Evolutionary conservation across 2,797 vertebrate genomes (phyloP), one percentile per base, ranked within the genome.

Genomic region (Eupleurogrammus muticus): DNA sequence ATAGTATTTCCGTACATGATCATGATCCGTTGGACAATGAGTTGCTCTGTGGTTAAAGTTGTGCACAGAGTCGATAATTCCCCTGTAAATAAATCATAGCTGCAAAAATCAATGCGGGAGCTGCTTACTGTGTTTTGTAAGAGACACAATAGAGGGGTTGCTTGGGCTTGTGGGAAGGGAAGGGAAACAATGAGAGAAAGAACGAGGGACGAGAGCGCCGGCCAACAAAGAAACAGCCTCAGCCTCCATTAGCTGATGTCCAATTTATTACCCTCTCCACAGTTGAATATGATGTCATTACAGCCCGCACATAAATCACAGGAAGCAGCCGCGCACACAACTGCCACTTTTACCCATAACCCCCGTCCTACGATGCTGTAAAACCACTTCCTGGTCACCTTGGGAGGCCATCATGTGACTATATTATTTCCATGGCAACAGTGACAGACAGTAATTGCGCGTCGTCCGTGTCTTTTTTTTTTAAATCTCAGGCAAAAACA

Each of bases 381-480:
- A 90, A 90, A 80, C 42, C 73, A 89, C 88, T 87, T 93, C 87
- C 85, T 93, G 91, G 91, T 94, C 92, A 94, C 93, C 93, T 93
- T 92, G 93, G 88, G 85, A 89, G 73, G 75, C 54, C 23, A 70
- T 80, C 80, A 73, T 82, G 83, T 81, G 80, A 85, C 76, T 64
- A 91, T 87, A 87, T 84, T 58, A 73, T 86, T 52, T 79, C 73
- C 70, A 74, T 72, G 66, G 77, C 51, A 84, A 87, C 82, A 44
- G 50, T 73, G 86, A 88, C 81, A 81, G 75, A 77, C 46, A 79
- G 83, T 91, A 87, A 93, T 90, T 84, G 89, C 82, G 46, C 47
- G 59, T n/a, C n/a, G n/a, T n/a, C n/a, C n/a, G 20, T 55, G 49
- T 74, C 83, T 73, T 70, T 71, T 86, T 76, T 23, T 23, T 73